Evolutionary conservation across 2,113 vertebrate genomes (phyloP).

Genomic region (Tachuris rubrigastra): DNA sequence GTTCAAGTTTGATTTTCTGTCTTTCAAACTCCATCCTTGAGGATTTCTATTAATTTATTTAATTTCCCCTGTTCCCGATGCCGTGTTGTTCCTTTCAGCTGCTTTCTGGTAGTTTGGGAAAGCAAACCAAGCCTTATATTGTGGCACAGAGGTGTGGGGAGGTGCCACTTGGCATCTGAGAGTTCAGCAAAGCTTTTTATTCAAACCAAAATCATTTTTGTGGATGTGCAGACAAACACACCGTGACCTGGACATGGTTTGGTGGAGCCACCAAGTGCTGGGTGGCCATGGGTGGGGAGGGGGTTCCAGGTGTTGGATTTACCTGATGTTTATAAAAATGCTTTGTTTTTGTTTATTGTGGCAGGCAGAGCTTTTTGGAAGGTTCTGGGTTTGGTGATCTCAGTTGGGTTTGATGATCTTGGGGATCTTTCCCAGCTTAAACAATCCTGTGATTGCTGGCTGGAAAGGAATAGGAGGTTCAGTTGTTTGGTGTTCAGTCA

Average conservation of each 20-base stretch:
- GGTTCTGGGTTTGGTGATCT: neutral
- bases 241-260: neutral
- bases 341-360: neutral
- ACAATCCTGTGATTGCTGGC: neutral
- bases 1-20: neutral
- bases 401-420: neutral
- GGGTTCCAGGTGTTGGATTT: neutral
- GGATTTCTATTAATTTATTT: neutral
- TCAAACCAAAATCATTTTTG: too few relatives aligned
- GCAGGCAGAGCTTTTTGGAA: neutral
- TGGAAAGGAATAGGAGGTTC: neutral
- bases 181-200: neutral
- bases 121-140: fast-evolving
- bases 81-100: neutral
- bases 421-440: neutral
- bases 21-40: neutral
- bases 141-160: neutral
- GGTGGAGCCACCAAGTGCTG: neutral
- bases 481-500: neutral
- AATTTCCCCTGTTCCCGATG: neutral
- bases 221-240: neutral
- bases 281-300: neutral
- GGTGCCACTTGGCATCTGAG: fast-evolving
- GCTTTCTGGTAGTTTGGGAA: neutral
- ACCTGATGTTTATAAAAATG: neutral